A percentile compares a stretch with the other conserved stretches of the same genome.
phyloP scores from a whole-genome alignment of 2,888 invertebrate species.

The Timema podura region DNA sequence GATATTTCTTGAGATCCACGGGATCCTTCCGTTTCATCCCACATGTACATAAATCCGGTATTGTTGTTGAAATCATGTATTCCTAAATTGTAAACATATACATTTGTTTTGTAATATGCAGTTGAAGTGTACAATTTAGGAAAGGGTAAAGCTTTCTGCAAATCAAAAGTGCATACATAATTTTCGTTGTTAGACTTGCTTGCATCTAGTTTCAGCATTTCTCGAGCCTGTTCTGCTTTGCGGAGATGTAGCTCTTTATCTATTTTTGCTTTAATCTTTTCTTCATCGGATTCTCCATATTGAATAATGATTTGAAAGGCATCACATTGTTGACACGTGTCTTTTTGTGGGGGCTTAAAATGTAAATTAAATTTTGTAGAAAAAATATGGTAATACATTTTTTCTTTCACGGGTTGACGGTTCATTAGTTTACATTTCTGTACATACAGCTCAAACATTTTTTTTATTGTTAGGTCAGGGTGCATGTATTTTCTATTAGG shows the following conservation, averaged over 20 bases:
- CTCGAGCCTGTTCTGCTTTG: slow-evolving; percentile 5
- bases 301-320: neutral
- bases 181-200: neutral
- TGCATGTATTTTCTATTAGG: neutral
- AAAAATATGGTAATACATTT: slow-evolving; percentile 11
- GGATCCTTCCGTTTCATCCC: slow-evolving; percentile 4
- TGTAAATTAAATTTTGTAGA: slow-evolving; percentile 12
- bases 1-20: neutral
- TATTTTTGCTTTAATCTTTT: neutral
- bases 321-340: slow-evolving; percentile 13
- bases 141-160: slow-evolving; percentile 6
- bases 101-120: neutral
- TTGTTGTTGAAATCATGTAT: neutral
- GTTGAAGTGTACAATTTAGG: neutral
- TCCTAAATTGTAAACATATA: neutral
- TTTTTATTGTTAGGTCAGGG: neutral
- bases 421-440: neutral
- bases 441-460: slow-evolving; percentile 6
- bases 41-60: slow-evolving; percentile 3
- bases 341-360: slow-evolving; percentile 6
- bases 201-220: neutral
- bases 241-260: neutral
- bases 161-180: neutral
- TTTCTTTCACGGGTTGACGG: neutral
- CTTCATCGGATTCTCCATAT: neutral